Evolutionary conservation across 2,113 vertebrate genomes (phyloP), one percentile per base, ranked within the genome.

Genomic region (Butastur rufipennis): DNA sequence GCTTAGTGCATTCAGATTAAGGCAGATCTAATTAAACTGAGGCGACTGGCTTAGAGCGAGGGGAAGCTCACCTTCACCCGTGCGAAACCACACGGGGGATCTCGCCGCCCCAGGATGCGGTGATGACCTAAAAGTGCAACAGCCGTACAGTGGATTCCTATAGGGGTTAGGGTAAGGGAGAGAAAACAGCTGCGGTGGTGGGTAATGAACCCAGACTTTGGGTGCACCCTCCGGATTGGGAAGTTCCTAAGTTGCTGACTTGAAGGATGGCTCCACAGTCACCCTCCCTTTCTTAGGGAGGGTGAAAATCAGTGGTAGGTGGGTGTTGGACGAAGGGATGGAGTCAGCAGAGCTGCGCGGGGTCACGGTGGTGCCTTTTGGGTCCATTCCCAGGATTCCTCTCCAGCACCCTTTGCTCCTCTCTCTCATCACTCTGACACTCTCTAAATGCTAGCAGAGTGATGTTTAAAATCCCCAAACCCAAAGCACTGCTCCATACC

Each of bases 261-360:
- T 4, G 42, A 38, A 40, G 71, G 66, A 9, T 55, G 0, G 0
- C 65, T 74, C 22, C 4, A 2, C 6, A 22, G 12, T 58, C 11
- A 1, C 16, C 50, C 18, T n/a, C 20, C 14, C 15, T n/a, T 55
- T 36, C 21, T 7, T 38, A 1, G 2, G 20, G 27, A 13, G 19
- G 10, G 16, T 52, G 67, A 8, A 12, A 25, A 21, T 42, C 31
- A 5, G 50, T 3, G 1, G 38, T 25, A 7, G 47, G 21, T 21
- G 74, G 29, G 17, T 22, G 55, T 42, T 13, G 71, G 86, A n/a
- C 13, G 16, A 34, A 21, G 66, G 62, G 67, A 19, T 25, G 68
- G 62, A 62, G 25, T 26, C 18, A 2, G 31, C 15, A 3, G 20
- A 11, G 50, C 50, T 1, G 1, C 0, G 6, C 1, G 2, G n/a